phyloP scores from a whole-genome alignment of 2,113 vertebrate genomes.

The Peromyscus polionotus region DNA sequence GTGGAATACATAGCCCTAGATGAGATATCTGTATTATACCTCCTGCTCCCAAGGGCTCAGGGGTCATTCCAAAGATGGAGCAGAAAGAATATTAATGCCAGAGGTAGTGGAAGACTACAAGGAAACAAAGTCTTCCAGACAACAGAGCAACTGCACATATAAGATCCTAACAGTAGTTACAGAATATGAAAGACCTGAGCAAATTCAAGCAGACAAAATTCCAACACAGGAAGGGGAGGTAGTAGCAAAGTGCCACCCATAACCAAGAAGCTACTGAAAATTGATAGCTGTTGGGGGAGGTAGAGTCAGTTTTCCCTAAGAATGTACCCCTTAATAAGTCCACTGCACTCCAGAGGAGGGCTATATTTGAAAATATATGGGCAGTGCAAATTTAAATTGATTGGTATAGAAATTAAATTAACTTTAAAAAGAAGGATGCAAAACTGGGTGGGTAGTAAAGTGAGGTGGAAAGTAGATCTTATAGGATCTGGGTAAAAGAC shows the following conservation, averaged over 20 bases:
- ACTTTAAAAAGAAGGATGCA: not conserved
- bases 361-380: not conserved
- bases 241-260: not conserved
- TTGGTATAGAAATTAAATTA: not conserved
- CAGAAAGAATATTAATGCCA: not conserved
- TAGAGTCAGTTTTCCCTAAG: not conserved
- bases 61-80: not conserved
- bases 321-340: not conserved
- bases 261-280: not conserved
- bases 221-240: not conserved
- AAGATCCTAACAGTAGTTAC: not conserved
- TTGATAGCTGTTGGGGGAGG: not conserved
- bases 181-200: not conserved
- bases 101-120: not conserved
- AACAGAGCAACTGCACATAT: not conserved
- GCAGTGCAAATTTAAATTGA: not conserved
- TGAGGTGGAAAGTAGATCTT: not conserved
- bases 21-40: not conserved
- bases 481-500: not conserved
- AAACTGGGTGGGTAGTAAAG: not conserved
- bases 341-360: not conserved
- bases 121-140: not conserved
- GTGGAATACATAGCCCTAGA: not conserved
- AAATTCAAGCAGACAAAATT: not conserved
- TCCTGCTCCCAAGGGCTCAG: not conserved